phyloP scores from a whole-genome alignment of 2,797 vertebrate genomes.

The Eleutherodactylus coqui region DNA sequence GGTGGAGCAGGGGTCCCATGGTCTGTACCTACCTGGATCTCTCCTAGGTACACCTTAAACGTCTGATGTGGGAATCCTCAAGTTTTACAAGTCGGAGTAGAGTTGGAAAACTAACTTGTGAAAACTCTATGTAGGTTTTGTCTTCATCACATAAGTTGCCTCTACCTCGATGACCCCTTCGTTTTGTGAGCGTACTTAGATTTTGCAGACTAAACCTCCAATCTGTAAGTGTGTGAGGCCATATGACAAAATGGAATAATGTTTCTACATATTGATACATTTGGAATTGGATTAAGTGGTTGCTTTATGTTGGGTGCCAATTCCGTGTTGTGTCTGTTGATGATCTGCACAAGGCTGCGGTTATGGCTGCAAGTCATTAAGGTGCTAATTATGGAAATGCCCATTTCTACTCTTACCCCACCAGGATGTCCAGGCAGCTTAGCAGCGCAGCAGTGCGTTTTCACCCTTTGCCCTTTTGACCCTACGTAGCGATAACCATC shows the following conservation, averaged over 20 bases:
- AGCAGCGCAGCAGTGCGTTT: slow-evolving; percentile 51
- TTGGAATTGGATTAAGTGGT: neutral
- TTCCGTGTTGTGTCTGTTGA: neutral
- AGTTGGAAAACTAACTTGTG: too few relatives aligned
- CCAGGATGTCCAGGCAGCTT: slow-evolving; percentile 11
- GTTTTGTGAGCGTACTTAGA: too few relatives aligned
- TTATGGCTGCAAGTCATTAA: neutral
- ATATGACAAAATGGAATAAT: neutral
- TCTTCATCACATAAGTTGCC: too few relatives aligned
- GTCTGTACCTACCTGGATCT: neutral
- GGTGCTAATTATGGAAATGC: slow-evolving; percentile 45
- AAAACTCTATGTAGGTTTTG: too few relatives aligned
- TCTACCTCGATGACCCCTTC: too few relatives aligned
- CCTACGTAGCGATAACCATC: slow-evolving; percentile 62
- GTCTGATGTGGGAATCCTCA: too few relatives aligned
- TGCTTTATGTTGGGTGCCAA: neutral
- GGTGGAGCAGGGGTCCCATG: too few relatives aligned
- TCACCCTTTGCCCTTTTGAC: slow-evolving; percentile 63
- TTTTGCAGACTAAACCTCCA: neutral
- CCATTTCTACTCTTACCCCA: slow-evolving; percentile 48
- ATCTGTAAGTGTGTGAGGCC: neutral
- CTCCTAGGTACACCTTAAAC: neutral
- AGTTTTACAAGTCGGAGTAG: too few relatives aligned
- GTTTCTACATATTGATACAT: too few relatives aligned
- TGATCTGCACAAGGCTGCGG: neutral